Evolutionary conservation across 2,113 vertebrate genomes (phyloP), one percentile per base, ranked within the genome.

Genomic region (Tretioscincus oriximinensis): DNA sequence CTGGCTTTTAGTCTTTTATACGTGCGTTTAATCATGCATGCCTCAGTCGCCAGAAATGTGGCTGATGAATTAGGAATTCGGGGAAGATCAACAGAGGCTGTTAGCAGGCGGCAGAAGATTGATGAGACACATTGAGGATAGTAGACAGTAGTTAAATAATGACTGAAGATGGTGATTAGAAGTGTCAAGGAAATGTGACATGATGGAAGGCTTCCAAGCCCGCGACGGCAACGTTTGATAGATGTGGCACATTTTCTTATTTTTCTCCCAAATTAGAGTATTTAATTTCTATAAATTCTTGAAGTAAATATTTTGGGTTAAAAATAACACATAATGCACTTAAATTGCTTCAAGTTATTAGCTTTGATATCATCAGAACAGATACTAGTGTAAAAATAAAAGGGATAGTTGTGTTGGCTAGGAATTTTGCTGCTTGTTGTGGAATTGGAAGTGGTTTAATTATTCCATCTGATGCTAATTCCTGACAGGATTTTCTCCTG

Each of bases 31-130:
- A 47, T 69, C 77, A 2, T 28, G 1, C 85, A 70, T 85, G 80
- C 47, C 71, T 83, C 70, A 81, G 29, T 88, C 76, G 28, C 51
- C 21, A 7, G 2, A 70, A 64, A 81, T 3, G 28, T 45, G 3
- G 29, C 51, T 83, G 84, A 49, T 84, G 80, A 83, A 51, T 71
- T 77, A 51, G 16, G 76, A 88, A 63, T 66, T 90, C 78, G 65
- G 47, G 70, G 73, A 86, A 82, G 66, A 87, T 63, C 75, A 86
- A 14, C 72, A 77, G 75, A 86, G 86, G 73, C 63, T 51, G 81
- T 86, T 81, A 84, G 60, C 41, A 31, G 71, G 78, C 77, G 68
- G 7, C 0, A n/a, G 69, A 58, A 81, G 82, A 71, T 88, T 88
- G 86, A 73, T 66, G 22, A 76, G 68, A 58, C 4, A 45, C 21